A percentile compares a stretch with the other conserved stretches of the same genome.
Conservation (phyloP, 1,140 invertebrate genomes). For the Triops cancriformis region DNA sequence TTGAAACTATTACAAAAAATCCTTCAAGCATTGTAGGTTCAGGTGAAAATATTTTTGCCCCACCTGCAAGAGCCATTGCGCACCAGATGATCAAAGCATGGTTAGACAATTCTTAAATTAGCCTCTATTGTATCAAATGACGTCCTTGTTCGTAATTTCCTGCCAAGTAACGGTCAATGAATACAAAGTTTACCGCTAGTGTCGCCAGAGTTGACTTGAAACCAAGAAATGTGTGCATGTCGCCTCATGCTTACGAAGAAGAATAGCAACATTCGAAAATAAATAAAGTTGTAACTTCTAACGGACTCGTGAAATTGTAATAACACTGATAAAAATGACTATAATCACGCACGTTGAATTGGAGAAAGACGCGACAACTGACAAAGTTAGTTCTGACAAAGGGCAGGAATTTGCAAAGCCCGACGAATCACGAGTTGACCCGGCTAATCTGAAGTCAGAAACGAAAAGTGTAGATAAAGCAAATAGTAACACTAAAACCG, state of each 20-base stretch:
- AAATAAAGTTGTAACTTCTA: too few species aligned
- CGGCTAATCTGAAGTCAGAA: not conserved
- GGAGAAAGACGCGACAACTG: not conserved
- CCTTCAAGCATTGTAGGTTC: slow-evolving; percentile 29
- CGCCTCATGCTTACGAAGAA: not conserved
- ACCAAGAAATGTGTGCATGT: not conserved
- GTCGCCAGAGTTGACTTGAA: not conserved
- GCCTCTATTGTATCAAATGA: too few species aligned
- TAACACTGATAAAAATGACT: too few species aligned
- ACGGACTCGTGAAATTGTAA: too few species aligned
- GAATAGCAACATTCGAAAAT: not conserved
- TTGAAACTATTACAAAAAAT: slow-evolving; percentile 36
- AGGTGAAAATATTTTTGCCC: slow-evolving; percentile 40
- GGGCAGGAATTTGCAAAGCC: not conserved
- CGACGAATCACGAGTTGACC: not conserved
- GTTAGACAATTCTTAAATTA: slow-evolving; percentile 30
- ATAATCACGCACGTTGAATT: not conserved
- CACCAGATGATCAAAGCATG: slow-evolving; percentile 46
- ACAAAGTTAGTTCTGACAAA: not conserved
- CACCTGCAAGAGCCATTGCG: slow-evolving; percentile 46
- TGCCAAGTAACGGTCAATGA: too few species aligned
- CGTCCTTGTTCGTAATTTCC: too few species aligned
- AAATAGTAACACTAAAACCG: not conserved
- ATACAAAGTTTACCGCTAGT: not conserved
- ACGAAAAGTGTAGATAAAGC: not conserved